Conservation (phyloP, 2,113 vertebrate species). For the Python bivittatus region DNA sequence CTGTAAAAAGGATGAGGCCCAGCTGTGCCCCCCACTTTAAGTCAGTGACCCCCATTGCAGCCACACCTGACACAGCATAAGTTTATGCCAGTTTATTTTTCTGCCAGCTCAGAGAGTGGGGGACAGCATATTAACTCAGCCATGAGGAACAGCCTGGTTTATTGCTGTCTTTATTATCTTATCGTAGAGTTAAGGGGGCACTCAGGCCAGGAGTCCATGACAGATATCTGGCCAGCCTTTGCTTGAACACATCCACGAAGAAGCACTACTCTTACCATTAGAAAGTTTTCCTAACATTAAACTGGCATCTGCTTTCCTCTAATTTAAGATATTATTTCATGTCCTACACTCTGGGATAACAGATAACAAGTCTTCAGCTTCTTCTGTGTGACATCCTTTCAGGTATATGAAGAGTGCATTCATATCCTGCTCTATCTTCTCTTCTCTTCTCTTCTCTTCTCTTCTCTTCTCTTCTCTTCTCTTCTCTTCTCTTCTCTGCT, state of each 20-base stretch:
- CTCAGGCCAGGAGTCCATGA: not conserved
- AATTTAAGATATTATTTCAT: not conserved
- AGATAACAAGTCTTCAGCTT: not conserved
- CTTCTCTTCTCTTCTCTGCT: too few species aligned
- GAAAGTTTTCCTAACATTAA: not conserved
- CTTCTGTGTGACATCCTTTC: not conserved
- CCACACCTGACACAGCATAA: not conserved
- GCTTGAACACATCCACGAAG: not conserved
- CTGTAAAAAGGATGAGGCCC: not conserved
- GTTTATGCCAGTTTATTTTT: not conserved
- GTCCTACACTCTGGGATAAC: not conserved
- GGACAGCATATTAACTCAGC: not conserved
- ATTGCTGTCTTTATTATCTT: not conserved
- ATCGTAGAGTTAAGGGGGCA: not conserved
- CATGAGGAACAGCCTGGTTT: not conserved
- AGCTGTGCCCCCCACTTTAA: not conserved
- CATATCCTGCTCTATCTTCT: not conserved
- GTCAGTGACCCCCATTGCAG: not conserved
- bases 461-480: too few species aligned
- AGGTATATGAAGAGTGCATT: not conserved
- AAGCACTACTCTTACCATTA: not conserved
- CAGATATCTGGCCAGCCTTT: not conserved
- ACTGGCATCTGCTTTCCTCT: not conserved
- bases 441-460: too few species aligned
- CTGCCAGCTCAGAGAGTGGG: not conserved